These are phyloP conservation scores for Monopis laevigella DNA, from an alignment of 2,888 invertebrate species.

Conservation along the genomic window DNA sequence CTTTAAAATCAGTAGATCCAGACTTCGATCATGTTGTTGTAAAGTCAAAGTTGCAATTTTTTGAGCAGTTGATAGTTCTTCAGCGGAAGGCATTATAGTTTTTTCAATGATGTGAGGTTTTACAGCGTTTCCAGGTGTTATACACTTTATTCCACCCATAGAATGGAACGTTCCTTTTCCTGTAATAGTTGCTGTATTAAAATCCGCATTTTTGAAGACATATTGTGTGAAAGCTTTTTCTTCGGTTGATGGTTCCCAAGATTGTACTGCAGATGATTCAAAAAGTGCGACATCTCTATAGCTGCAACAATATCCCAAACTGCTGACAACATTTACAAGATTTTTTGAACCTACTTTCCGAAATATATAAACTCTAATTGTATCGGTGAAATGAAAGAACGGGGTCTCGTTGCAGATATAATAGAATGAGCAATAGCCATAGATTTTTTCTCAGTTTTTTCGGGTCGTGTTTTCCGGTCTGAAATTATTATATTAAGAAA, in stretches of 20 bases:
- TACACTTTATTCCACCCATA: conserved; percentile 10
- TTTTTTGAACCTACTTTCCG: background rate
- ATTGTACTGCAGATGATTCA: conserved; percentile 8
- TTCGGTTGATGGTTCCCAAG: background rate
- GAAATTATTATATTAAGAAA: no score
- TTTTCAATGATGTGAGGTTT: conserved; percentile 11
- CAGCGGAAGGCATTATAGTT: conserved; percentile 9
- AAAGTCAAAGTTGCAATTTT: conserved; percentile 10
- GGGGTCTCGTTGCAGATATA: no score
- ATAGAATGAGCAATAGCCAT: no score
- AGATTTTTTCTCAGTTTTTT: no score
- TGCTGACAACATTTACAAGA: background rate
- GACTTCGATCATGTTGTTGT: background rate
- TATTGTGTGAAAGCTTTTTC: conserved; percentile 1
- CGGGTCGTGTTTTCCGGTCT: no score
- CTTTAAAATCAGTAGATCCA: no score
- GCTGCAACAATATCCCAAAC: background rate
- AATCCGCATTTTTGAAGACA: conserved; percentile 12
- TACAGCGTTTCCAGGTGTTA: conserved; percentile 12
- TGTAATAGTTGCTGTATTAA: conserved; percentile 10
- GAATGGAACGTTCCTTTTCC: conserved; percentile 5
- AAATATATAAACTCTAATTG: no score
- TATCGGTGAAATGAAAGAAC: no score
- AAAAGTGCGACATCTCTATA: conserved; percentile 12
- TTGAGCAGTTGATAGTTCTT: conserved; percentile 8